phyloP scores from a whole-genome alignment of 2,888 invertebrate species.

The Erynnis tages region DNA sequence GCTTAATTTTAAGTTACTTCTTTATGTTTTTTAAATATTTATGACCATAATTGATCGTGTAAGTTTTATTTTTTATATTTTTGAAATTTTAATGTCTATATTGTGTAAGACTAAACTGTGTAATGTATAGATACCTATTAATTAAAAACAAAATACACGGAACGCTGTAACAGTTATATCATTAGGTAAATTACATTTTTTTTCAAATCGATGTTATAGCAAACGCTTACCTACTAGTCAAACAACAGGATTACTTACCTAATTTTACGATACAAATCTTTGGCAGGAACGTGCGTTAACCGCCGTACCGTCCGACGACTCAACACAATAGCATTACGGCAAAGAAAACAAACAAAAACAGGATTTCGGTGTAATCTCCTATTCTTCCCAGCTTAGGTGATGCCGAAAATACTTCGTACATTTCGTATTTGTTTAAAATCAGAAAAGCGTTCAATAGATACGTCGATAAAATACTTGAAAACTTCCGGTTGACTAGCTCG shows the following conservation, averaged over 20 bases:
- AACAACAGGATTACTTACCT: neutral
- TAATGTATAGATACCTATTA: no score
- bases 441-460: slow-evolving; percentile 56
- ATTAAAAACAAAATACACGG: no score
- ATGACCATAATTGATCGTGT: no score
- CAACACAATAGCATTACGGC: slow-evolving; percentile 62
- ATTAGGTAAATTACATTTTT: no score
- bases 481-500: slow-evolving; percentile 71
- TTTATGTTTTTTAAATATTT: no score
- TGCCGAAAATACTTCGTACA: slow-evolving; percentile 47
- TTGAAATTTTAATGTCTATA: no score
- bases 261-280: slow-evolving; percentile 12
- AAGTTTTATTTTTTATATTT: no score
- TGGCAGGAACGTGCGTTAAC: slow-evolving; percentile 37
- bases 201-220: no score
- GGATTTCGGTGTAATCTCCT: slow-evolving; percentile 74
- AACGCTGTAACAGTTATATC: no score
- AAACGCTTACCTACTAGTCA: no score
- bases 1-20: no score
- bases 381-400: slow-evolving; percentile 67
- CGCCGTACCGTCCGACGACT: slow-evolving; percentile 36
- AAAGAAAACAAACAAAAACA: slow-evolving; percentile 81
- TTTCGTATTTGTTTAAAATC: slow-evolving; percentile 75
- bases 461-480: slow-evolving; percentile 67
- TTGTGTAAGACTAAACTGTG: no score